These are phyloP conservation scores for Suricata suricatta DNA, from an alignment of 2,113 vertebrate species.

Conservation along the genomic window DNA sequence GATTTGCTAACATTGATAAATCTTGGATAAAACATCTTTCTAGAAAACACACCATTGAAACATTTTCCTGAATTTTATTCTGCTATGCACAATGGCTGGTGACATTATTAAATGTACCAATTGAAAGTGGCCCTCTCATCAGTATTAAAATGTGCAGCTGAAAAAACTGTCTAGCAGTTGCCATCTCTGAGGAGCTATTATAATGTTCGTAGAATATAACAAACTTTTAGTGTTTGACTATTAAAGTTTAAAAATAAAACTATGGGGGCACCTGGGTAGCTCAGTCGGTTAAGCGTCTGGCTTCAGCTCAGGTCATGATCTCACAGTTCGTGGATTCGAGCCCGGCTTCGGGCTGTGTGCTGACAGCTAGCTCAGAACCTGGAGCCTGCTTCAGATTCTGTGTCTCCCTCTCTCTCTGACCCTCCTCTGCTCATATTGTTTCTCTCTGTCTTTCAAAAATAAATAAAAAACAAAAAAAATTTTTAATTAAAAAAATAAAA, in stretches of 20 bases:
- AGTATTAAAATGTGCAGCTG: not conserved
- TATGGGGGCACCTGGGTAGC: not conserved
- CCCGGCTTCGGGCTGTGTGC: no score
- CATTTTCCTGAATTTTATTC: not conserved
- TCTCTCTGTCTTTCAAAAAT: no score
- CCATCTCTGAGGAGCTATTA: not conserved
- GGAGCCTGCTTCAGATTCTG: no score
- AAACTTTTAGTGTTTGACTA: not conserved
- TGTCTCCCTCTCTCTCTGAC: no score
- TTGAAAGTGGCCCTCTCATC: not conserved
- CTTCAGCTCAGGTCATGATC: no score
- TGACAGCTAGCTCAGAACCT: no score
- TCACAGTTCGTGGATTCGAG: no score
- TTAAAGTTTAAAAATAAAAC: constrained; percentile 4
- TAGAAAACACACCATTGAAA: not conserved
- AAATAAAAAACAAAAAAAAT: no score
- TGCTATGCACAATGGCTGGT: not conserved
- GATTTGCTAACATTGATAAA: not conserved
- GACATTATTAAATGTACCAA: not conserved
- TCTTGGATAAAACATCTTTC: not conserved
- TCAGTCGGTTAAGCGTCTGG: no score
- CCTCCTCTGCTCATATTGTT: no score
- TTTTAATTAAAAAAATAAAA: not conserved
- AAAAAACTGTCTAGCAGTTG: not conserved
- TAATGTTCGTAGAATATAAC: not conserved